phyloP scores from a whole-genome alignment of 92 coral and sea anemone species.

The Umimayanthus kanabou region DNA sequence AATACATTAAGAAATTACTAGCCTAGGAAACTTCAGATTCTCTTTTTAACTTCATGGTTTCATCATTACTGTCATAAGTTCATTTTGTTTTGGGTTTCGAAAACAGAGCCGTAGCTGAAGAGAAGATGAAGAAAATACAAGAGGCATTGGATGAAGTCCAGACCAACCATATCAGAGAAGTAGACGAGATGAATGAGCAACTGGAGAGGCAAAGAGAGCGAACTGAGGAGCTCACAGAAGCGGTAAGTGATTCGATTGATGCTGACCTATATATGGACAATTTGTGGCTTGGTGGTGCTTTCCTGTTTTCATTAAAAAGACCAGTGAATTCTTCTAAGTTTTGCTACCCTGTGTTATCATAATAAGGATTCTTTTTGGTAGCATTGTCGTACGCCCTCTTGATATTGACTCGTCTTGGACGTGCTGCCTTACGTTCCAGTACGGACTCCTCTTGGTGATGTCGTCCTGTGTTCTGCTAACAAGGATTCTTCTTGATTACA shows the following conservation, averaged over 20 bases:
- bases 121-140: conserved; percentile 65
- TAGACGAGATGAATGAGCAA: conserved; percentile 77
- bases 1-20: too few relatives aligned
- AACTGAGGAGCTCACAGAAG: conserved; percentile 83
- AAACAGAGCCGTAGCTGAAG: conserved; percentile 51
- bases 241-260: conserved; percentile 55
- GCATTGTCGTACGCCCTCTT: not conserved
- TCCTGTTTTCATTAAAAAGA: not conserved
- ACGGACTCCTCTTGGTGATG: not conserved
- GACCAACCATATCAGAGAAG: conserved; percentile 66
- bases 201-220: conserved; percentile 78
- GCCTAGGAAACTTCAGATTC: too few relatives aligned
- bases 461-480: not conserved
- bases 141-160: conserved; percentile 75
- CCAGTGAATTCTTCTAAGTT: too few relatives aligned
- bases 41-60: too few relatives aligned
- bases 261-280: not conserved
- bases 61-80: too few relatives aligned
- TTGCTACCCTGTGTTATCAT: not conserved
- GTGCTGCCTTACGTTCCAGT: not conserved
- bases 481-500: not conserved
- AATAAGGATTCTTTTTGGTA: not conserved
- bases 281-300: not conserved
- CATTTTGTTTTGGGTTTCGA: not conserved
- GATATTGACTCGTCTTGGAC: not conserved